These are phyloP conservation scores for Ophion costatus DNA, from an alignment of 2,888 invertebrate genomes.

Conservation along the genomic window DNA sequence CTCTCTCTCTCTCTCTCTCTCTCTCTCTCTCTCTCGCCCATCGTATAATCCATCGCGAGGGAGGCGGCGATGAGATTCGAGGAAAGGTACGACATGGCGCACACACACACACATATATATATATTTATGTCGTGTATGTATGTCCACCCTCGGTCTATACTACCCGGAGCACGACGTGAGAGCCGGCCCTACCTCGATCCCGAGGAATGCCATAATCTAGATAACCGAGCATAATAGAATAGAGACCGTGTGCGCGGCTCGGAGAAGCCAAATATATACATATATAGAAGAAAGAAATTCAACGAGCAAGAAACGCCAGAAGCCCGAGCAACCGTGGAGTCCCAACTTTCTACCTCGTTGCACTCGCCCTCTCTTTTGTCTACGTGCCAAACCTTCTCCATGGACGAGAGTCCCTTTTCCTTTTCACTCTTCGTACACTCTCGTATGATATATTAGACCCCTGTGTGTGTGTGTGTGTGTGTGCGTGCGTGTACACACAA, in stretches of 20 bases:
- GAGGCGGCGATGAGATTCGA: constrained; percentile 37
- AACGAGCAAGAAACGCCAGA: constrained; percentile 39
- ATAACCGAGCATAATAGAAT: constrained; percentile 82
- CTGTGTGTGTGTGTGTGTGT: background rate
- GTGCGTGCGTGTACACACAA: no score
- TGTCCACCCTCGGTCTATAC: background rate
- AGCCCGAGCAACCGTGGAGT: constrained; percentile 63
- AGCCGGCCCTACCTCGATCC: constrained; percentile 72
- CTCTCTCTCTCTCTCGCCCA: constrained; percentile 13
- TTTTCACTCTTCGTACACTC: constrained; percentile 40
- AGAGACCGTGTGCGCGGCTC: constrained; percentile 56
- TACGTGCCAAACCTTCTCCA: constrained; percentile 45
- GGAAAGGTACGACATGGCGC: constrained; percentile 30
- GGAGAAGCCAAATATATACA: constrained; percentile 30
- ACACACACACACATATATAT: background rate
- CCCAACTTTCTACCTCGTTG: constrained; percentile 81
- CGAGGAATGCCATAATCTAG: constrained; percentile 83
- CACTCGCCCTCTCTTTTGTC: constrained; percentile 78
- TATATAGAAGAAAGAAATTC: constrained; percentile 38
- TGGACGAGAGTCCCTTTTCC: constrained; percentile 49
- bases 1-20: background rate
- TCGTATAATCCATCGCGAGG: constrained; percentile 53
- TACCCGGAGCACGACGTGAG: constrained; percentile 13
- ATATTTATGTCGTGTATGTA: background rate
- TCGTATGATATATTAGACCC: background rate